A percentile compares a stretch with the other conserved stretches of the same genome.
These are phyloP conservation scores for Platygyra sinensis DNA, from an alignment of 64 coral and sea anemone genomes.

Conservation along the genomic window DNA sequence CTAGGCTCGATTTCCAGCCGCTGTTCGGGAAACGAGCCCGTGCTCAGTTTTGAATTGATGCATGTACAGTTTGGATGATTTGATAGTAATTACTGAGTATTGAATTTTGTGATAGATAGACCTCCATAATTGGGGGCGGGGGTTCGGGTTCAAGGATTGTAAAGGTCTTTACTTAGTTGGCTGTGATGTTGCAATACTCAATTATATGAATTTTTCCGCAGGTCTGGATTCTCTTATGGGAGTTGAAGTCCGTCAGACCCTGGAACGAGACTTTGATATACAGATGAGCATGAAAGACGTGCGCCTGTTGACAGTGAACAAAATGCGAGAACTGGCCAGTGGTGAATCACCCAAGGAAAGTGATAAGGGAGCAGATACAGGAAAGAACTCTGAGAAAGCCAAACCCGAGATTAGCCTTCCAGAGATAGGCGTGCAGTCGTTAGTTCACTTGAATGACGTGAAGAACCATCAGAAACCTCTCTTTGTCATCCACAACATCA, in stretches of 20 bases:
- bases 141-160: too few species aligned
- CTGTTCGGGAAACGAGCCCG: too few species aligned
- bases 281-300: constrained; percentile 89
- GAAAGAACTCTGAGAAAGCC: not conserved
- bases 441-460: constrained; percentile 61
- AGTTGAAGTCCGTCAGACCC: constrained; percentile 80
- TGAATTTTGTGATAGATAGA: too few species aligned
- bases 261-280: constrained; percentile 91
- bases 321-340: constrained; percentile 71
- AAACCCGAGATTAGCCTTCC: constrained; percentile 1
- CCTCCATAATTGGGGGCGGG: not conserved
- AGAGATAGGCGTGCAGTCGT: not conserved
- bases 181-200: not conserved
- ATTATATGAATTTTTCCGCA: not conserved
- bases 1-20: too few species aligned
- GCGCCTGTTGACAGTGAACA: constrained; percentile 73
- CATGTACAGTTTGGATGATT: too few species aligned
- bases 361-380: constrained; percentile 5
- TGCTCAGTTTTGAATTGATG: too few species aligned
- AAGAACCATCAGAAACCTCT: constrained; percentile 72
- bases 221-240: constrained; percentile 92
- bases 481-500: constrained; percentile 80
- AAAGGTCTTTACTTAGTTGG: not conserved
- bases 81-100: too few species aligned
- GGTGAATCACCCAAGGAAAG: not conserved